phyloP scores from a whole-genome alignment of 2,888 invertebrate genomes.

The Plebejus anna region DNA sequence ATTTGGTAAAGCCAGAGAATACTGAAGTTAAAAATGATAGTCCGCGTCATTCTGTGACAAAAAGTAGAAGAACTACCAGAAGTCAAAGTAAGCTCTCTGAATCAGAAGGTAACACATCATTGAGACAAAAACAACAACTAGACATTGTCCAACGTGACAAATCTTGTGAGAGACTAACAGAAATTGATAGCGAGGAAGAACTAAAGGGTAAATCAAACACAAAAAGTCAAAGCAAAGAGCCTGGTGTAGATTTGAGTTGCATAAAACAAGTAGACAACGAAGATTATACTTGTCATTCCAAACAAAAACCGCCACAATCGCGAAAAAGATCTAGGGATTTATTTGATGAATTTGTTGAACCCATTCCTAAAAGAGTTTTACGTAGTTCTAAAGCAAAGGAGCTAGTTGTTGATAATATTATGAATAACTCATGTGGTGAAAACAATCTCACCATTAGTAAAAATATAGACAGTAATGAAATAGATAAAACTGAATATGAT shows the following conservation, averaged over 20 bases:
- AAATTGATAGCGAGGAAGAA: background rate
- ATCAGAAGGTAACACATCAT: constrained; percentile 25
- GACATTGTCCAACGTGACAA: background rate
- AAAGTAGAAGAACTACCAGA: constrained; percentile 40
- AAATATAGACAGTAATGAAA: constrained; percentile 26
- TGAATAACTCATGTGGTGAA: constrained; percentile 27
- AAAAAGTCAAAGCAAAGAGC: background rate
- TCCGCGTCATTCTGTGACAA: constrained; percentile 29
- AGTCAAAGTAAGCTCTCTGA: constrained; percentile 41
- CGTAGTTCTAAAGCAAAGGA: constrained; percentile 45
- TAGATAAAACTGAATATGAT: background rate
- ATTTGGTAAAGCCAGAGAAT: background rate
- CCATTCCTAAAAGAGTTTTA: constrained; percentile 48
- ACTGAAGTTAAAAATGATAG: background rate
- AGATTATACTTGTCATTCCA: background rate
- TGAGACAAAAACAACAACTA: background rate
- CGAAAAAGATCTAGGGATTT: constrained; percentile 41
- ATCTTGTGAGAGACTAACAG: background rate
- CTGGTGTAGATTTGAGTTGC: constrained; percentile 12
- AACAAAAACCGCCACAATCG: background rate
- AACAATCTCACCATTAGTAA: background rate
- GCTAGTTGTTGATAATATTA: constrained; percentile 20
- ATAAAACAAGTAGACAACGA: constrained; percentile 21
- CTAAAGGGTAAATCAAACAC: background rate
- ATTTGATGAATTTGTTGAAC: constrained; percentile 39